Base-by-base conservation (phyloP, 2,797 vertebrate genomes). In the Notolabrus celidotus region DNA sequence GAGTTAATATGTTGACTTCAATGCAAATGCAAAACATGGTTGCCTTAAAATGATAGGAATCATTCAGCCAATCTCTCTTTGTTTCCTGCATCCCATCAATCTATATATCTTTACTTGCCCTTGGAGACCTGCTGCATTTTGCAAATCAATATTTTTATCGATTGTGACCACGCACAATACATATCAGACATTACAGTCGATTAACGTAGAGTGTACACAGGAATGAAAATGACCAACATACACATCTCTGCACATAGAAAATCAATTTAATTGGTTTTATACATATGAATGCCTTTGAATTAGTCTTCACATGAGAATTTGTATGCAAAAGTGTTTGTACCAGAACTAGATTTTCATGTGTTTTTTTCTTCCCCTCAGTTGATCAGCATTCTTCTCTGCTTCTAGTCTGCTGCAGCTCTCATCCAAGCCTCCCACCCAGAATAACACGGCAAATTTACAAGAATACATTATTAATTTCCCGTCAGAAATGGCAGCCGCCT, bases 381-480 rank as follows among this genome's bases (percentile, higher is more conserved):
- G 61, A 91, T 89, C 76, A 86, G 77, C 53, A 84, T 83, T 80
- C 68, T 36, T 73, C 49, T 27, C 41, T 17, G 53, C 53, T 56
- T 63, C 63, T 29, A 31, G 61, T 72, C 59, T 20, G 16, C 41
- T 33, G 65, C 31, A 52, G 27, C 31, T 43, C 54, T 62, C 19
- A 1, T 51, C 73, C 41, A 39, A 19, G 23, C 68, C 68, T 69
- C 58, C 67, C 43, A 62, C 62, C 52, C 78, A 76, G 70, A 91
- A 86, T 89, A 90, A 90, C 87, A 89, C 5, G 29, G 83, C 77
- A 90, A 84, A 92, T 93, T 91, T 90, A 74, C 84, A 89, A 90
- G 82, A 89, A 90, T 89, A 91, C 79, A 91, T 90, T 85, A 92
- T 91, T 92, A 89, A 90, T 92, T 93, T 89, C 84, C 86, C 73